Conservation (phyloP, 2,797 vertebrate species). For the Glossophaga mutica region DNA sequence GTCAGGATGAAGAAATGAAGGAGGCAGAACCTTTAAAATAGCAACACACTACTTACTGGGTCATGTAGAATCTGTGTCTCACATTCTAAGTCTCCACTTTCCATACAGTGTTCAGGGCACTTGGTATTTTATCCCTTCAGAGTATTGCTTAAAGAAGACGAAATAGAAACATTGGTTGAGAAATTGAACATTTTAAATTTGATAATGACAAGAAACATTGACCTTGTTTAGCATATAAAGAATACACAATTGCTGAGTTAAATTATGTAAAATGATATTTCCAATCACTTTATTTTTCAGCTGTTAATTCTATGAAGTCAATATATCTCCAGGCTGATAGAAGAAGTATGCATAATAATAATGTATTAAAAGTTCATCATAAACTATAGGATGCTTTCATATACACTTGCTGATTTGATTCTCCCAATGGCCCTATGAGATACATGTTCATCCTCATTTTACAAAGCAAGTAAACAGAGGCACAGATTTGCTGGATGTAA, state of each 20-base stretch:
- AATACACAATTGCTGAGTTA: neutral
- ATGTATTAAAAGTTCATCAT: neutral
- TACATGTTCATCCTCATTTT: neutral
- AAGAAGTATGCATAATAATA: neutral
- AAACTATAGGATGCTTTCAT: neutral
- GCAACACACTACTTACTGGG: neutral
- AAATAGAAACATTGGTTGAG: neutral
- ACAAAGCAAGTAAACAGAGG: conserved; percentile 1
- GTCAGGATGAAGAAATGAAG: neutral
- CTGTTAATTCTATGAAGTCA: neutral
- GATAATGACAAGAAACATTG: neutral
- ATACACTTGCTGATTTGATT: neutral
- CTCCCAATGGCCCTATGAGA: neutral
- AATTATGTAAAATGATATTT: neutral
- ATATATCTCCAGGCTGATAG: neutral
- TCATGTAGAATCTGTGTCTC: neutral
- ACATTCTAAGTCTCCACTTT: neutral
- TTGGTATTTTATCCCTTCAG: neutral
- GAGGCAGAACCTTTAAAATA: neutral
- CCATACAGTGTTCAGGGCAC: neutral
- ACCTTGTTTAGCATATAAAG: neutral
- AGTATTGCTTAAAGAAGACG: neutral
- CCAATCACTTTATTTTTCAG: neutral
- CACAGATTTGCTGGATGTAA: neutral
- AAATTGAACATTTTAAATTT: neutral